Percentiles rank a stretch among this genome's conserved stretches.
Conservation (phyloP, 2,888 invertebrate genomes). For the Nebria brevicollis region DNA sequence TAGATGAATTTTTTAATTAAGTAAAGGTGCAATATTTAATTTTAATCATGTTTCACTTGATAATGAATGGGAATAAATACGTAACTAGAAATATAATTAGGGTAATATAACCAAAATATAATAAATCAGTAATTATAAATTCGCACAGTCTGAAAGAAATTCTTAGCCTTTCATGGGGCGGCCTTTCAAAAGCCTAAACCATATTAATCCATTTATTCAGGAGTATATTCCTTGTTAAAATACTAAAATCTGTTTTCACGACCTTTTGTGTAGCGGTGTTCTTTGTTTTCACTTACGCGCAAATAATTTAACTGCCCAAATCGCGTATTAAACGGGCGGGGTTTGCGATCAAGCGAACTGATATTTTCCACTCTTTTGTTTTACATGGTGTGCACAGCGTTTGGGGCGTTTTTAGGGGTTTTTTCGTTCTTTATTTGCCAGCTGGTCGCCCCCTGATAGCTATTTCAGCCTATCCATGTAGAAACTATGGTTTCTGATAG, state of each 20-base stretch:
- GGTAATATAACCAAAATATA: no score
- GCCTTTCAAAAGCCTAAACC: no score
- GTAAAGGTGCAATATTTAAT: no score
- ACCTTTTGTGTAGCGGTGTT: background rate
- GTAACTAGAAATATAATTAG: no score
- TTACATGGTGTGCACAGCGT: background rate
- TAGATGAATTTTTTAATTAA: no score
- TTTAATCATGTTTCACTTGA: no score
- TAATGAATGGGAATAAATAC: no score
- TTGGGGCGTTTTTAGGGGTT: background rate
- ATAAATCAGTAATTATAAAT: no score
- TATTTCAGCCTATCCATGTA: background rate
- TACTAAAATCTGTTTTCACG: background rate
- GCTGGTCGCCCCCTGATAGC: background rate
- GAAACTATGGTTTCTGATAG: conserved; percentile 1
- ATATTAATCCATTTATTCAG: background rate
- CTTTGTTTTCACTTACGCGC: background rate
- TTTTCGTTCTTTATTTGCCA: background rate
- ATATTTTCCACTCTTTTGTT: background rate
- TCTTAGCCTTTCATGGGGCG: background rate
- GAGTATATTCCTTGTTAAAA: background rate
- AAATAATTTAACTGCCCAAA: background rate
- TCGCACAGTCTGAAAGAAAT: no score
- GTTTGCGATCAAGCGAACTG: background rate
- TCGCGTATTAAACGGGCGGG: background rate